These are phyloP conservation scores for Gonatopus flavifemur DNA, from an alignment of 1,140 invertebrate genomes.

Conservation along the genomic window DNA sequence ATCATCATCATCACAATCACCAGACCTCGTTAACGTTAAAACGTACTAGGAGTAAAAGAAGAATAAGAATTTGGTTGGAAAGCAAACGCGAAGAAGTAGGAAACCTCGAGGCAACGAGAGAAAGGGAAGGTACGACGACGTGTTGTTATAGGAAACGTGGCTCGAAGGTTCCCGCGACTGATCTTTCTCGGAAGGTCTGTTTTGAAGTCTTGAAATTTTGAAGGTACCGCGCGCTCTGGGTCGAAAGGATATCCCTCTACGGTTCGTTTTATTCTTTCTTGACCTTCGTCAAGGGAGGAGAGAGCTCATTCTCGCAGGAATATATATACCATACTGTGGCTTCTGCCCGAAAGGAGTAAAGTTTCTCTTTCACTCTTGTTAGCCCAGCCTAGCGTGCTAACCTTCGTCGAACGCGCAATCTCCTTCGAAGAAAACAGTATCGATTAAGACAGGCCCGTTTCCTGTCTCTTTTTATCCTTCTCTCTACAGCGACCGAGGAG, in stretches of 20 bases:
- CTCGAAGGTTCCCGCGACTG: no score
- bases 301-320: constrained; percentile 1
- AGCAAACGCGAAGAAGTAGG: no score
- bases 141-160: no score
- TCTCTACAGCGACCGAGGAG: constrained; percentile 1
- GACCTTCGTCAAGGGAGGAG: constrained; percentile 49
- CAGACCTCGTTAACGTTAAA: no score
- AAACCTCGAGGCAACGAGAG: no score
- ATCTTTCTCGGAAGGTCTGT: constrained; percentile 43
- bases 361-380: neutral
- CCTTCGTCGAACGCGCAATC: constrained; percentile 32
- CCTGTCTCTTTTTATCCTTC: neutral
- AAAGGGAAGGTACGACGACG: no score
- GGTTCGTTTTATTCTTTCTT: constrained; percentile 44
- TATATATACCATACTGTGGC: no score
- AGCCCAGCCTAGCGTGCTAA: constrained; percentile 3
- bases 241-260: no score
- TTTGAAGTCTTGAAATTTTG: constrained; percentile 26
- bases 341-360: neutral
- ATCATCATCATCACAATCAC: no score
- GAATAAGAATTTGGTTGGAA: no score
- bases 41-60: no score
- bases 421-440: constrained; percentile 35
- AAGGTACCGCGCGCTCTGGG: constrained; percentile 34
- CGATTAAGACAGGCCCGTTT: constrained; percentile 25